These are phyloP conservation scores for Macroramphosus scolopax DNA, from an alignment of 2,797 vertebrate species.

Conservation along the genomic window DNA sequence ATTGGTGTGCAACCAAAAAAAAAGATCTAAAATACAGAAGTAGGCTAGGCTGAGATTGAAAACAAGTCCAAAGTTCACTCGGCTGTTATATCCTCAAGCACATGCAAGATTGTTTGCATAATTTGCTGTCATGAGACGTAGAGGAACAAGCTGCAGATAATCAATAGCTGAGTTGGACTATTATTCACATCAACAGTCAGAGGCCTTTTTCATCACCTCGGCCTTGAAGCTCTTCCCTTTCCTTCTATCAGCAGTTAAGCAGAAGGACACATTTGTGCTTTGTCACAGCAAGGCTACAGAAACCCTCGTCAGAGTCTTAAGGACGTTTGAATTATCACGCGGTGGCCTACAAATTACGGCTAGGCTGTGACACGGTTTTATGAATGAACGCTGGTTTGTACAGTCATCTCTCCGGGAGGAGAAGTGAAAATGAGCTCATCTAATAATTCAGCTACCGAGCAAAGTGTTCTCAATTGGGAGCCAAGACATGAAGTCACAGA, in stretches of 20 bases:
- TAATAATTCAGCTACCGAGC: slow-evolving; percentile 70
- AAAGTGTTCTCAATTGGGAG: slow-evolving; percentile 42
- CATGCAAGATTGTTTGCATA: no score
- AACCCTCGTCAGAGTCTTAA: slow-evolving; percentile 23
- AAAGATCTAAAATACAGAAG: no score
- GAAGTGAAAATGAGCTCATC: slow-evolving; percentile 62
- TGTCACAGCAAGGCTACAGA: slow-evolving; percentile 16
- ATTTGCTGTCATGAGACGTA: no score
- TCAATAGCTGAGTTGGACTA: no score
- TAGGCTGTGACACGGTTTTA: slow-evolving; percentile 48
- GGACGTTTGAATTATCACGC: slow-evolving; percentile 26
- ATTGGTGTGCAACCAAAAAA: no score
- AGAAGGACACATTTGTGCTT: background rate
- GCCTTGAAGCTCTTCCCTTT: background rate
- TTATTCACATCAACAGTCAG: no score
- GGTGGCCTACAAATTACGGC: slow-evolving; percentile 17
- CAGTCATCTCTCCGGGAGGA: slow-evolving; percentile 39
- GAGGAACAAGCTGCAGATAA: no score
- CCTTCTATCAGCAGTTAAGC: no score
- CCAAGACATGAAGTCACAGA: slow-evolving; percentile 67
- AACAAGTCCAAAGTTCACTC: no score
- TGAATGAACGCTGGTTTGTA: slow-evolving; percentile 58
- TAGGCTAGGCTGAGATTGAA: no score
- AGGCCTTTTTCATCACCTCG: no score
- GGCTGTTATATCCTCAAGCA: no score